Base-by-base conservation (phyloP, 2,797 vertebrate genomes). In the Cirrhinus mrigala region DNA sequence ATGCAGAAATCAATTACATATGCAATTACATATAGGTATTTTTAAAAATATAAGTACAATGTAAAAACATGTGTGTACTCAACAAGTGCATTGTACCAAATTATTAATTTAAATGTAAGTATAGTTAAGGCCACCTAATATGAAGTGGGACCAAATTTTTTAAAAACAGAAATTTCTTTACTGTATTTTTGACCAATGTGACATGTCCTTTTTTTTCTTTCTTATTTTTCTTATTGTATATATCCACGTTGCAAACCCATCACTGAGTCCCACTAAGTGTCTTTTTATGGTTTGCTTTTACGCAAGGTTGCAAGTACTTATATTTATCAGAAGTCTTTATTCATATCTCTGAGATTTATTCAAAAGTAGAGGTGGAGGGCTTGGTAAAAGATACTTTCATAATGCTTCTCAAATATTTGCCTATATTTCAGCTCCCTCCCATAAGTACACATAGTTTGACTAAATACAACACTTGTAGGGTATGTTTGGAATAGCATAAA, bases 361-460 rank as follows among this genome's bases (percentile, higher is more conserved):
- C 15, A 62, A 27, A 64, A 48, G 58, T 27, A n/a, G 16, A 74
- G 71, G 71, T 75, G 24, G 58, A 79, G 40, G n/a, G 15, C 64
- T 79, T 79, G 77, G 74, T 66, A 56, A 86, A 56, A 70, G 44
- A 66, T 58, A 82, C 80, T 83, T 87, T 78, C 56, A 85, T 83
- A 85, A 85, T 85, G 68, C 71, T 82, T 52, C 20, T 40, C 62
- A 86, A 83, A 88, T 78, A 56, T 88, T 83, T 88, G 79, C 64
- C 81, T 81, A 50, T 56, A 62, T 77, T 70, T 81, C 78, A 82
- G 62, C 54, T 81, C 81, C 62, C 77, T 86, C 71, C 56, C 60
- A 60, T 16, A 24, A 78, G 58, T 70, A 60, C 83, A 87, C 24
- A 84, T 75, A 62, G n/a, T 64, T 66, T 69, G 44, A 24, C 37